Base-by-base conservation (phyloP, 2,888 invertebrate genomes). In the Drosophila buzzatii region DNA sequence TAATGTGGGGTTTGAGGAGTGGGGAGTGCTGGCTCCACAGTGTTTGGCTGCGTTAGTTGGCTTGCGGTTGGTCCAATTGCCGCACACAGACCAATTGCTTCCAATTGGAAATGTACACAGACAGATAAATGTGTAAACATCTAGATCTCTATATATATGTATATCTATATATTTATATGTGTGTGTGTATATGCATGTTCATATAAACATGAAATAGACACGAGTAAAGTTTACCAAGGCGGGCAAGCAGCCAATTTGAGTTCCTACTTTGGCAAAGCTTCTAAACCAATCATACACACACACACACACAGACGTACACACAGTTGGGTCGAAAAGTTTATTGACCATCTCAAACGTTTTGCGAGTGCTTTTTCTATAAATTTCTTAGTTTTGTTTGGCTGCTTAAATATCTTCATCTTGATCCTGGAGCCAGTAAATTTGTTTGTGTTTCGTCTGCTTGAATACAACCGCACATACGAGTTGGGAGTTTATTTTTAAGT, bases 381-480 rank as follows among this genome's bases (percentile, higher is more conserved):
- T 65, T 65, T 58, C 51, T 65, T 33, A 31, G 33, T 73, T 72
- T 70, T 80, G 72, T 73, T 85, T 85, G 75, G 59, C 63, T 73
- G 75, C 76, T 85, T 88, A 81, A 83, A 85, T 79, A 73, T 85
- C 83, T 71, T 75, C 73, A 82, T 83, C 81, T 73, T 79, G 58
- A 70, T 70, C 71, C 71, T 70, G 49, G 9, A 70, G 56, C 59
- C 73, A 61, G 59, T 39, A 85, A 88, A 85, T 85, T 85, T 88
- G 82, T 76, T 88, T 81, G 88, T 81, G 72, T 81, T 85, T 76
- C 79, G 80, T 85, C 70, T 58, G 70, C 68, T 62, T 64, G 71
- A 69, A 72, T 66, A 56, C 14, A 20, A 51, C 52, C 70, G 65
- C 57, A 76, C 63, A 81, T 71, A 77, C 56, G 62, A 85, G 65